phyloP scores from a whole-genome alignment of 2,113 vertebrate species.

The Fregata magnificens region DNA sequence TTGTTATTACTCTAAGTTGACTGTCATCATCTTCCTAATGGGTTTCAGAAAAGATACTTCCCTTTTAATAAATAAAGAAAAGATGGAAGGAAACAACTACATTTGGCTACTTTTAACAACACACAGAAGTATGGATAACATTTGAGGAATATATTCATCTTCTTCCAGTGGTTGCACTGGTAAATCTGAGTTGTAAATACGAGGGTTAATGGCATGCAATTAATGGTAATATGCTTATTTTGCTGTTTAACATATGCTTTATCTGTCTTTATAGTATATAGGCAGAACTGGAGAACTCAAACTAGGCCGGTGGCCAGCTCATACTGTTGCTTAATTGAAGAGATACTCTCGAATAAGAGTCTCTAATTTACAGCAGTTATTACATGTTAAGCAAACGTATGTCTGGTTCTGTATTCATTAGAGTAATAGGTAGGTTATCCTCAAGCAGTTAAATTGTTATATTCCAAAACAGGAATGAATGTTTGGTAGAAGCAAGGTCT shows the following conservation, averaged over 20 bases:
- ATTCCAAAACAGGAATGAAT: not conserved
- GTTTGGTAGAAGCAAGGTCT: not conserved
- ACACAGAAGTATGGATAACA: not conserved
- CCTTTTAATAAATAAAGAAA: not conserved
- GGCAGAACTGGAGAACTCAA: not conserved
- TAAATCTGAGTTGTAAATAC: not conserved
- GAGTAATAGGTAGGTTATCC: not conserved
- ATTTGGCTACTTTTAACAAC: not conserved
- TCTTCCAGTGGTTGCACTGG: not conserved
- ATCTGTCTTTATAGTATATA: not conserved
- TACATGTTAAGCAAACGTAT: accelerated
- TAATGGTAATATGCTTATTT: not conserved
- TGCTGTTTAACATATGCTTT: not conserved
- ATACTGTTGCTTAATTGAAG: not conserved
- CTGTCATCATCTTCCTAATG: not conserved
- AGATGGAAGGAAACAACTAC: not conserved
- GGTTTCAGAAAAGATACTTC: not conserved
- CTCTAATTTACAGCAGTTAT: not conserved
- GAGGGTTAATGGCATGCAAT: not conserved
- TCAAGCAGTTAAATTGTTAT: not conserved
- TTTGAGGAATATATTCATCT: not conserved
- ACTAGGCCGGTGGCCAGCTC: not conserved
- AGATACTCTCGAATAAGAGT: not conserved
- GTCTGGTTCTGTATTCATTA: not conserved
- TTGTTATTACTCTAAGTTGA: not conserved